Evolutionary conservation across 1,140 invertebrate species (phyloP).

Genomic region (Globodera rostochiensis): DNA sequence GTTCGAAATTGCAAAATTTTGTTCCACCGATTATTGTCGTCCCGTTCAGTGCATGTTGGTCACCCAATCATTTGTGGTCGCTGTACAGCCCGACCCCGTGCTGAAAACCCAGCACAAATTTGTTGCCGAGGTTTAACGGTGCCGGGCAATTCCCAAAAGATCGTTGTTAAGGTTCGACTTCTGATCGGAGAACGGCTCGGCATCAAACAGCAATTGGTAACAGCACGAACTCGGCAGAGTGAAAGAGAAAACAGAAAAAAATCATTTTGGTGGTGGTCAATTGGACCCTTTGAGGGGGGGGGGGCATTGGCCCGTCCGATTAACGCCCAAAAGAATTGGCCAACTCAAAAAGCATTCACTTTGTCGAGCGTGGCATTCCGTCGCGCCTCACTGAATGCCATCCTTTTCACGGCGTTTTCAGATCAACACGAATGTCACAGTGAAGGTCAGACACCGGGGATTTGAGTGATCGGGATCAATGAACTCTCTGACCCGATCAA

Average conservation of each 20-base stretch:
- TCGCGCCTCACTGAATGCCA: neutral
- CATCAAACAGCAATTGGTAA: conserved; percentile 62
- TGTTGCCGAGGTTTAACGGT: conserved; percentile 14
- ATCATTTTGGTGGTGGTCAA: neutral
- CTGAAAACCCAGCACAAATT: conserved; percentile 64
- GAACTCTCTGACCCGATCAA: neutral
- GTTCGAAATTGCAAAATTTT: neutral
- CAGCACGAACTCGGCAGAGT: neutral
- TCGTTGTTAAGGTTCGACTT: conserved; percentile 49
- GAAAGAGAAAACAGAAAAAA: neutral
- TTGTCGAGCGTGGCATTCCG: neutral
- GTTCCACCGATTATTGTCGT: neutral
- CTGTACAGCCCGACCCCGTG: conserved; percentile 63
- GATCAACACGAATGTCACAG: conserved; percentile 59
- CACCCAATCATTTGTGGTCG: conserved; percentile 63
- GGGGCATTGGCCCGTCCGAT: no score
- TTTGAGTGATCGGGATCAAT: neutral
- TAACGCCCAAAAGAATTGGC: no score
- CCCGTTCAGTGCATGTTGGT: conserved; percentile 55
- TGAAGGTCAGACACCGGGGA: conserved; percentile 41
- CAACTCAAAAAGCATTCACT: neutral
- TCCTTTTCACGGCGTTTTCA: neutral
- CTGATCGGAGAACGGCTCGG: conserved; percentile 63
- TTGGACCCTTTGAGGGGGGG: neutral
- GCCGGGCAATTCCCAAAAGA: conserved; percentile 35